Conservation (phyloP, 30 jellyfish, hydroid and myxozoan species). For the Aurelia aurita region DNA sequence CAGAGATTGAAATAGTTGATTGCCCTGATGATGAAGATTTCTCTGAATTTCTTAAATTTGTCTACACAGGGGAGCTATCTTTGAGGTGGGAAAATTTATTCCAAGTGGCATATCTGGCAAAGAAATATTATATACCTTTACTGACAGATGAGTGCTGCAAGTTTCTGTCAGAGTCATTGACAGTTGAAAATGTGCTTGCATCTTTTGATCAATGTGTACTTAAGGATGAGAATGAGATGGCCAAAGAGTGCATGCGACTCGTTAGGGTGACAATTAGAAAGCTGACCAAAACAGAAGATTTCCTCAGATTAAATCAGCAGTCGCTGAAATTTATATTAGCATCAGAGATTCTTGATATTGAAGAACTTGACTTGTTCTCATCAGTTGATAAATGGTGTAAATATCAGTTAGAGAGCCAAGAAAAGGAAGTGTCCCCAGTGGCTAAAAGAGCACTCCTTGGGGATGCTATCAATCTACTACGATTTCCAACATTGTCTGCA, state of each 20-base stretch:
- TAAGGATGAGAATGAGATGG: slow-evolving; percentile 4
- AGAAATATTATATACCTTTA: slow-evolving; percentile 1
- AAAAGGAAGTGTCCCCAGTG: neutral
- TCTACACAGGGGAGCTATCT: slow-evolving; percentile 3
- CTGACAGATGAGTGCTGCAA: neutral
- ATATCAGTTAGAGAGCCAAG: neutral
- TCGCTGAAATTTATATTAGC: neutral
- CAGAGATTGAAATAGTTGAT: neutral
- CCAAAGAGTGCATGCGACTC: neutral
- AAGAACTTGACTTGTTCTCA: neutral
- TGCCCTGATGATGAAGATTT: neutral
- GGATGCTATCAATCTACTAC: neutral
- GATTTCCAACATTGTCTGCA: neutral
- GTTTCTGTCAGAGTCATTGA: neutral
- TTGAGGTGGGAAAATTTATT: slow-evolving; percentile 8
- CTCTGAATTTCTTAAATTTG: neutral
- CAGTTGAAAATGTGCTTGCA: neutral
- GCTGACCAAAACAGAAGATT: neutral
- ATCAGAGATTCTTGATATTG: neutral
- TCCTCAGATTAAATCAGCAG: neutral
- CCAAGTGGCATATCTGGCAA: slow-evolving; percentile 4
- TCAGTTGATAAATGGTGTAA: slow-evolving; percentile 18
- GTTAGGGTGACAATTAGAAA: neutral
- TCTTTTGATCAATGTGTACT: neutral
- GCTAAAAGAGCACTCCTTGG: slow-evolving; percentile 13